A percentile compares a stretch with the other conserved stretches of the same genome.
phyloP scores from a whole-genome alignment of 2,888 invertebrate genomes.

The Caenorhabditis zanzibari region DNA sequence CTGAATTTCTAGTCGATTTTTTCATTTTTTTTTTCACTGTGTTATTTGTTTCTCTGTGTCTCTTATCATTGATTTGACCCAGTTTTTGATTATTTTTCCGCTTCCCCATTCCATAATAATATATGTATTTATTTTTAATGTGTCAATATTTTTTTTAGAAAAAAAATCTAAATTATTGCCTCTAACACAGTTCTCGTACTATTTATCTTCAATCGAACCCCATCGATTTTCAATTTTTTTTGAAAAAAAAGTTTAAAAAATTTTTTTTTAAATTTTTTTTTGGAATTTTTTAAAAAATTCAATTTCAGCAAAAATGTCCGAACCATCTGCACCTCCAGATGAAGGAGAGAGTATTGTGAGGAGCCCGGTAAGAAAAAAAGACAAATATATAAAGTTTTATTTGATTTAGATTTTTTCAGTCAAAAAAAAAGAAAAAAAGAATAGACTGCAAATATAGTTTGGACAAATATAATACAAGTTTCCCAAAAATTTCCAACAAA shows the following conservation, averaged over 20 bases:
- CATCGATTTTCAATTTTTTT: not conserved
- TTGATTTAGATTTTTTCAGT: no score
- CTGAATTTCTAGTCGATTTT: no score
- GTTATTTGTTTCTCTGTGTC: no score
- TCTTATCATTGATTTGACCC: no score
- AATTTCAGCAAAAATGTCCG: constrained; percentile 43
- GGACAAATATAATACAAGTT: no score
- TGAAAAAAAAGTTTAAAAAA: not conserved
- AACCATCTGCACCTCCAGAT: constrained; percentile 59
- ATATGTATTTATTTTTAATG: constrained; percentile 17
- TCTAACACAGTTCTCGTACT: no score
- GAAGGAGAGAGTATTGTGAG: constrained; percentile 63
- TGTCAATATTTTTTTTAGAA: constrained; percentile 28
- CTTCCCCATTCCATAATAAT: no score
- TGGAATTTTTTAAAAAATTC: not conserved
- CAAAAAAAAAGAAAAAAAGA: constrained; percentile 12
- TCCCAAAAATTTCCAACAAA: not conserved
- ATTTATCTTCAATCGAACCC: not conserved
- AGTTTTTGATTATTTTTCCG: no score
- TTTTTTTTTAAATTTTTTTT: not conserved
- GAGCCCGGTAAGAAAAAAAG: constrained; percentile 65
- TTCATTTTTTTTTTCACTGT: no score
- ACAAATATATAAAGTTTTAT: no score
- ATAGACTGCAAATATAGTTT: not conserved
- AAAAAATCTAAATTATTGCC: no score